Conservation (phyloP, 2,888 invertebrate genomes). For the Macropis europaea region DNA sequence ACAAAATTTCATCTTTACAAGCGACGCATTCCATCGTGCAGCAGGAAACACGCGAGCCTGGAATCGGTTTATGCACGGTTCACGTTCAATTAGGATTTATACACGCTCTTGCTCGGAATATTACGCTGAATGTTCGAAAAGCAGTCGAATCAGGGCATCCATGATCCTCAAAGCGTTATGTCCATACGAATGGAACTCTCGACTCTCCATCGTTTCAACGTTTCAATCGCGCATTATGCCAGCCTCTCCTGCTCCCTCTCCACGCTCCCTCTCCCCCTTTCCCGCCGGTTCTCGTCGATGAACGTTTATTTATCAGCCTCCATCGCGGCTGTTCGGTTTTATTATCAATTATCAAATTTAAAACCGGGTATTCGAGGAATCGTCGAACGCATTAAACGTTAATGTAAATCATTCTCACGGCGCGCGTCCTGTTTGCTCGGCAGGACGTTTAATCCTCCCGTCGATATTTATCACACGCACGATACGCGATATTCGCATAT, state of each 20-base stretch:
- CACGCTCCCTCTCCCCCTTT: background rate
- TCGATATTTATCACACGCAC: constrained; percentile 16
- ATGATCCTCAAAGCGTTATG: no score
- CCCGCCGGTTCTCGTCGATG: background rate
- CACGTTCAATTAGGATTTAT: no score
- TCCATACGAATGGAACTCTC: background rate
- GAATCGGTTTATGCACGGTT: no score
- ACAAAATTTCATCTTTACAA: no score
- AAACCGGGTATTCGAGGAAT: constrained; percentile 1
- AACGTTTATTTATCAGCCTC: constrained; percentile 16
- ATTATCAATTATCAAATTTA: constrained; percentile 27
- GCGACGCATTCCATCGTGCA: no score
- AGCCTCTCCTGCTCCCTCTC: no score
- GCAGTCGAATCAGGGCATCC: no score
- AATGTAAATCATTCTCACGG: constrained; percentile 30
- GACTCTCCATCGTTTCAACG: background rate
- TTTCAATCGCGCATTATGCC: background rate
- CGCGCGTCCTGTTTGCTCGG: constrained; percentile 5
- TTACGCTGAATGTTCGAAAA: no score
- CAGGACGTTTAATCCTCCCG: constrained; percentile 18
- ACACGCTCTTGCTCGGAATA: no score
- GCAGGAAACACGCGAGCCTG: no score
- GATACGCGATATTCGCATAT: background rate
- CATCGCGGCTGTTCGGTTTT: constrained; percentile 4
- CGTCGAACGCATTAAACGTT: constrained; percentile 21